Base-by-base conservation (phyloP, 2,797 vertebrate genomes). In the Babyrousa celebensis region DNA sequence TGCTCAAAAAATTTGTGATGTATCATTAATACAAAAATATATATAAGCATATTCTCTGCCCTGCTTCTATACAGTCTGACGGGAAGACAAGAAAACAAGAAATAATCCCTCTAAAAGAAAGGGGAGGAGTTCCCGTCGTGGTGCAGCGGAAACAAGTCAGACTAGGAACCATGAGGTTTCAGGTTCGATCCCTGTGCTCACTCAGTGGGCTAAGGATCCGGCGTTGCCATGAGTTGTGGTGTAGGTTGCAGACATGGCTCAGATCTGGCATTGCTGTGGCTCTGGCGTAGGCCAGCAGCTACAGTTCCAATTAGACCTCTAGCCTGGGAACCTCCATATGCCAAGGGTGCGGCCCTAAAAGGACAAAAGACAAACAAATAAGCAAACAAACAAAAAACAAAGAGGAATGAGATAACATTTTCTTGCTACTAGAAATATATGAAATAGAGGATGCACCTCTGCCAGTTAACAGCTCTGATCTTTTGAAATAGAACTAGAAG, bases 401-500 rank as follows among this genome's bases (percentile, higher is more conserved):
- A 87, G 68, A 9, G 3, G 0, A 89, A 32, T 29, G 25, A 1
- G 21, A 12, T 48, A 5, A 62, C 11, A 71, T 40, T 68, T 58
- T 6, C 20, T n/a, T 72, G 3, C 2, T 12, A 29, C 40, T 15
- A 58, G 29, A 83, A 78, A 78, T 68, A 72, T 15, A 72, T 62
- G 80, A 68, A 86, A 91, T 62, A 92, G 48, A 92, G 5, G 9
- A 27, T 60, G 25, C 6, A n/a, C 10, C 52, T 70, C 43, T 88
- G 3, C 25, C 40, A 12, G 4, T 58, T 83, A 95, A 62, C 29
- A 32, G 62, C 79, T 23, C 25, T 58, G 12, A 87, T 71, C 14
- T 25, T 85, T 90, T 65, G 70, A 86, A 92, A 75, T 14, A 62
- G 16, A 94, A 72, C 29, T 36, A 20, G 15, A 92, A 62, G 23